Evolutionary conservation across 2,113 vertebrate species (phyloP).

Genomic region (Barbus barbus): DNA sequence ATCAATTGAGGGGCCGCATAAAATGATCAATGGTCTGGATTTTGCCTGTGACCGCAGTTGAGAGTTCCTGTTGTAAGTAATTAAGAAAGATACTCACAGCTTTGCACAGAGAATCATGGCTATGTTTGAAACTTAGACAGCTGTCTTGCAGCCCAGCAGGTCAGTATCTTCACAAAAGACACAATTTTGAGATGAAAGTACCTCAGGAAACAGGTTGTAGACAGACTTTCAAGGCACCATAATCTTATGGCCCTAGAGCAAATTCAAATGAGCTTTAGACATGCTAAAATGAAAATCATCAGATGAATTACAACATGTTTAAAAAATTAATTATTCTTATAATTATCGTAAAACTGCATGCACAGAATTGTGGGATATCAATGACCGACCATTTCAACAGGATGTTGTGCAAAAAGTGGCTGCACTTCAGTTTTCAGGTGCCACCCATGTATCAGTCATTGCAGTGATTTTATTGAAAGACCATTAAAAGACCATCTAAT

Average conservation of each 20-base stretch:
- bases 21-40: constrained; percentile 7
- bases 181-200: background rate
- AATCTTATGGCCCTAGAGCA: background rate
- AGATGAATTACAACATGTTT: background rate
- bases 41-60: background rate
- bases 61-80: background rate
- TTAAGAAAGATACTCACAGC: constrained; percentile 1
- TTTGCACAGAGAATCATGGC: background rate
- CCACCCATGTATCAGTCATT: background rate
- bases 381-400: background rate
- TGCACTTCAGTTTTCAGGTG: background rate
- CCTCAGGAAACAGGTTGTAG: background rate
- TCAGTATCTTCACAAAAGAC: background rate
- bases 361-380: too few species aligned
- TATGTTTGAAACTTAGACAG: background rate
- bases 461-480: background rate
- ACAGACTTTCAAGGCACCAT: background rate
- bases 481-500: background rate
- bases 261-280: background rate
- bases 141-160: background rate
- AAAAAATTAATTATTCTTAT: background rate
- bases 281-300: background rate
- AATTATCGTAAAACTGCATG: too few species aligned
- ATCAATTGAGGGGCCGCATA: background rate
- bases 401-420: background rate